Percentiles rank a stretch among this genome's conserved stretches.
Evolutionary conservation across 2,888 invertebrate species (phyloP).

Genomic region (Coenonympha glycerion): DNA sequence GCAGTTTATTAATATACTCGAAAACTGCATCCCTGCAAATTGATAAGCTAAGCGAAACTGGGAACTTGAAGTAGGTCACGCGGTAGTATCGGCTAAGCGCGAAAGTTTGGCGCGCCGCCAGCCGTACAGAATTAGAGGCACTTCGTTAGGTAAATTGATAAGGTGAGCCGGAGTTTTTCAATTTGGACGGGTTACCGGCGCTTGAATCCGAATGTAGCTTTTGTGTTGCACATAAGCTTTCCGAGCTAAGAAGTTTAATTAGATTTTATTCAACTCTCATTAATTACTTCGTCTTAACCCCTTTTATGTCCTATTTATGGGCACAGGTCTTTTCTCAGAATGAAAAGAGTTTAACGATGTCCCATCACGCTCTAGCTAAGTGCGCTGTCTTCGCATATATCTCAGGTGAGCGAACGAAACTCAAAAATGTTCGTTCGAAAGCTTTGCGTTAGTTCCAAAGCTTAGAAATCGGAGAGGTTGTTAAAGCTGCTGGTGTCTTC

Average conservation of each 20-base stretch:
- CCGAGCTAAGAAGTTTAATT: not conserved
- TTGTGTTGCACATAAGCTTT: not conserved
- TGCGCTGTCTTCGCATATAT: too few species aligned
- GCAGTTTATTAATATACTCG: not conserved
- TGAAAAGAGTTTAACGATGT: too few species aligned
- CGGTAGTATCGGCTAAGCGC: conserved; percentile 36
- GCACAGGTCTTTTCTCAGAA: too few species aligned
- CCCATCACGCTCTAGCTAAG: too few species aligned
- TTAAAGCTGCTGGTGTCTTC: too few species aligned
- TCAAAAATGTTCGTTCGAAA: too few species aligned
- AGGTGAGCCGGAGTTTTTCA: conserved; percentile 35
- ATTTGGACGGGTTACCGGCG: conserved; percentile 27
- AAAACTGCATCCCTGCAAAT: conserved; percentile 12
- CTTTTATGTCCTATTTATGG: too few species aligned
- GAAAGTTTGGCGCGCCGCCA: conserved; percentile 36
- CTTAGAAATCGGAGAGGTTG: too few species aligned
- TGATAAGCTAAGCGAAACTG: conserved; percentile 25
- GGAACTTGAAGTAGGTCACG: conserved; percentile 33
- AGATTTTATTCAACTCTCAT: not conserved
- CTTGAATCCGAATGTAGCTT: conserved; percentile 1
- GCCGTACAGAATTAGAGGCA: conserved; percentile 38
- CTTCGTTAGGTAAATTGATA: conserved; percentile 43
- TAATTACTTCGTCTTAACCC: too few species aligned
- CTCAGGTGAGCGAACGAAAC: too few species aligned
- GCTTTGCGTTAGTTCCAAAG: too few species aligned